These are phyloP conservation scores for Thryonomys swinderianus DNA, from an alignment of 2,113 vertebrate genomes.

Conservation along the genomic window DNA sequence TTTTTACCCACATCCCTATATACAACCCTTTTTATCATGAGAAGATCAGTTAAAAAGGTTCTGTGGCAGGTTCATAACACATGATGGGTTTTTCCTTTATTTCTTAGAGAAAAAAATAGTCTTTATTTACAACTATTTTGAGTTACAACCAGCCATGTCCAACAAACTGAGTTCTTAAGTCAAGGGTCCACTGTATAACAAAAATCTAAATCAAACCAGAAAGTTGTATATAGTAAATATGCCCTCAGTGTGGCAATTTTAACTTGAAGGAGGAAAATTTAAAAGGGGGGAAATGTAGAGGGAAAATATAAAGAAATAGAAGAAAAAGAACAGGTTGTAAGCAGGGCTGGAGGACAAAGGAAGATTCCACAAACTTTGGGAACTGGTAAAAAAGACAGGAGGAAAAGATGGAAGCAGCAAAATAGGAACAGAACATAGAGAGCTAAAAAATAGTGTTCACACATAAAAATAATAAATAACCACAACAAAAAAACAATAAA, in stretches of 20 bases:
- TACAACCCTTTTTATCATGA: too few relatives aligned
- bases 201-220: neutral
- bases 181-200: too few relatives aligned
- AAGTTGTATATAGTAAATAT: neutral
- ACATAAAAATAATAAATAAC: neutral
- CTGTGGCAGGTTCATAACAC: too few relatives aligned
- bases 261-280: neutral
- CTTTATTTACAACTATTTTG: too few relatives aligned
- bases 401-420: neutral
- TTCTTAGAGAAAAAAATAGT: too few relatives aligned
- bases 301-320: neutral
- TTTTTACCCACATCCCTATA: too few relatives aligned
- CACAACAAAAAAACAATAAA: neutral
- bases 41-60: too few relatives aligned
- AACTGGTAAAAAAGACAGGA: neutral
- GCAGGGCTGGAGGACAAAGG: neutral
- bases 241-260: neutral
- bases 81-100: too few relatives aligned
- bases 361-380: neutral
- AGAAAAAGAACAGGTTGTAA: neutral
- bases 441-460: neutral
- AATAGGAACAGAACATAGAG: neutral
- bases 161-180: too few relatives aligned
- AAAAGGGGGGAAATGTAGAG: neutral
- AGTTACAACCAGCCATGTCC: too few relatives aligned